Evolutionary conservation across 2,888 invertebrate genomes (phyloP), one percentile per base, ranked within the genome.

Genomic region (Ophioninae sp.): DNA sequence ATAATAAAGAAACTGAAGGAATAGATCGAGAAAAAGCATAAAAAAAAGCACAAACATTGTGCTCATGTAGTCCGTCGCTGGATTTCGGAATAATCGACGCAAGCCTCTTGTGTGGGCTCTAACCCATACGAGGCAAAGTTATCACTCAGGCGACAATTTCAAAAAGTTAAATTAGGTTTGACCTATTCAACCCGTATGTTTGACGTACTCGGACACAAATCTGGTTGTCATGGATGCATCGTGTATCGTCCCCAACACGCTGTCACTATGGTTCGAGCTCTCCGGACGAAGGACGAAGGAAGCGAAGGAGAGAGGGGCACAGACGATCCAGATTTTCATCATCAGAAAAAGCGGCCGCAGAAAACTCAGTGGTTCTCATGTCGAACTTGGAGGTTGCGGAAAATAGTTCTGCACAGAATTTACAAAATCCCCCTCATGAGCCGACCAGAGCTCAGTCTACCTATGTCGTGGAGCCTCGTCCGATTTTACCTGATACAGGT

Each of bases 131-230:
- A 75, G 75, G 65, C 75, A 75, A 56, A 75, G 75, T 75, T 65
- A 65, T 75, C 56, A 65, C 75, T 75, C 75, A 56, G 75, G 65
- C 75, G n/a, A 65, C 56, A 56, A 21, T 37, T 10, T n/a, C 8
- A 57, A 75, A 37, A 7, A 56, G 75, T 75, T 75, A 37, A 65
- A 20, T 65, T 20, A 13, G 56, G 74, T 65, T 7, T 65, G 56
- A 75, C 75, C 75, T 75, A n/a, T 65, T 75, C 65, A 65, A 65
- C 64, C 56, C 30, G 75, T 65, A 65, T 56, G 75, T 75, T 75
- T 75, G 75, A 75, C 75, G 75, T 75, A 65, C 65, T 13, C 21
- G 39, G 65, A 21, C 6, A 21, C 21, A 5, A 37, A 65, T 65
- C 39, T 57, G 56, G 20, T 37, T 56, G 21, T 21, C 21, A 50